Percentiles rank a stretch among this genome's conserved stretches.
Conservation (phyloP, 2,797 vertebrate species). For the Hypotaenidia okinawae region DNA sequence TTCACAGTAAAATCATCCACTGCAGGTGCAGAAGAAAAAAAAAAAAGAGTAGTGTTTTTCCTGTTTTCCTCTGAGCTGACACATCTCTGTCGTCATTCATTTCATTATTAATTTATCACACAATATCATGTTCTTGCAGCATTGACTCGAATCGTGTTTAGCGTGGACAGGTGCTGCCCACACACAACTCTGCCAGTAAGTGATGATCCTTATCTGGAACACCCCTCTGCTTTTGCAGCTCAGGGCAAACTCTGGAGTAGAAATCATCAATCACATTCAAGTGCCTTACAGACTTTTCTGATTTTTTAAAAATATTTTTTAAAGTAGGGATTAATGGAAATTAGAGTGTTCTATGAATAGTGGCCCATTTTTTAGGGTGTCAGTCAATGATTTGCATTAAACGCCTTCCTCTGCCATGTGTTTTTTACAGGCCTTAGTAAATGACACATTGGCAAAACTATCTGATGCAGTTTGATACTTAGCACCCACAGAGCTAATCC, state of each 20-base stretch:
- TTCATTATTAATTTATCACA: not conserved
- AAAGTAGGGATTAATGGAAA: not conserved
- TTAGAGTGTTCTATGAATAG: not conserved
- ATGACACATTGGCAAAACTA: not conserved
- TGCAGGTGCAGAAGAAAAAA: not conserved
- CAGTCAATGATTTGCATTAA: not conserved
- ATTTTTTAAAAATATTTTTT: not conserved
- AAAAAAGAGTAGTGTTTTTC: not conserved
- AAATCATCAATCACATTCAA: not conserved
- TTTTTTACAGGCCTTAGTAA: not conserved
- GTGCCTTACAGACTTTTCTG: not conserved
- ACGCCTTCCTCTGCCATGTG: not conserved
- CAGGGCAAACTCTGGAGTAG: not conserved
- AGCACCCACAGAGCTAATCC: not conserved
- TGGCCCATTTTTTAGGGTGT: fast-evolving
- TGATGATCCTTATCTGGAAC: not conserved
- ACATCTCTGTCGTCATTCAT: not conserved
- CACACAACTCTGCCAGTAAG: not conserved
- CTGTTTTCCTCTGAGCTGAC: not conserved
- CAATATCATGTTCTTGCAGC: not conserved
- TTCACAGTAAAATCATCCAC: not conserved
- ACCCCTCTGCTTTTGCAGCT: not conserved
- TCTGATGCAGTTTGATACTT: not conserved
- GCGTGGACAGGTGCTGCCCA: not conserved
- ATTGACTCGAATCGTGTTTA: not conserved